Percentiles rank a stretch among this genome's conserved stretches.
phyloP scores from a whole-genome alignment of 2,888 invertebrate genomes.

The Rapana venosa region DNA sequence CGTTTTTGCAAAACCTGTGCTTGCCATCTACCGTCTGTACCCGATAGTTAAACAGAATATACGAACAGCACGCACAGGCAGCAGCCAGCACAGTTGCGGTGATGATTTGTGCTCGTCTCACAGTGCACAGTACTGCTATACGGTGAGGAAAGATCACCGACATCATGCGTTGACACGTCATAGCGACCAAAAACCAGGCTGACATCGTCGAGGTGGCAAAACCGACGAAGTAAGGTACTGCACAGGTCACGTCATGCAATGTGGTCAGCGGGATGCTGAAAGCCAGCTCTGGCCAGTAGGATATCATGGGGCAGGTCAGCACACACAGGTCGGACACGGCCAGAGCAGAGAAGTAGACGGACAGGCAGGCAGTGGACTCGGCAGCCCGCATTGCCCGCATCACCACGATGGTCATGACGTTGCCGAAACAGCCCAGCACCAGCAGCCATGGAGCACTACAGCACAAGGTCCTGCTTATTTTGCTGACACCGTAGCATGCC shows the following conservation, averaged over 20 bases:
- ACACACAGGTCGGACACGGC: neutral
- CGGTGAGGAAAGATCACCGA: neutral
- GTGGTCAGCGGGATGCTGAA: neutral
- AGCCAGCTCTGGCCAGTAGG: neutral
- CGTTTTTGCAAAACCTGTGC: neutral
- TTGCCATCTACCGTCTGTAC: neutral
- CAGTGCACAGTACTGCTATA: neutral
- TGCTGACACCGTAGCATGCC: too few relatives aligned
- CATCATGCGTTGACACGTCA: too few relatives aligned
- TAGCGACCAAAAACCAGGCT: neutral
- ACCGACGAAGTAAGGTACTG: neutral
- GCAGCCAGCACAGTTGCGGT: neutral
- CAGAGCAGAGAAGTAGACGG: neutral
- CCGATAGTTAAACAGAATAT: neutral
- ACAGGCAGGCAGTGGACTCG: neutral
- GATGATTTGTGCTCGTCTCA: neutral
- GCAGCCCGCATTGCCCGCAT: neutral
- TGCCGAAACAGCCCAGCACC: neutral
- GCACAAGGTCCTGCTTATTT: too few relatives aligned
- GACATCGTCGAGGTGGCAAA: neutral
- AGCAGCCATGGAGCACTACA: too few relatives aligned
- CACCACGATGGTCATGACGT: neutral
- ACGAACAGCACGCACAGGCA: neutral
- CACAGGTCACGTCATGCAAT: neutral
- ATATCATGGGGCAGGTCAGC: neutral